Base-by-base conservation (phyloP, 2,113 vertebrate genomes). In the Argyrosomus japonicus region DNA sequence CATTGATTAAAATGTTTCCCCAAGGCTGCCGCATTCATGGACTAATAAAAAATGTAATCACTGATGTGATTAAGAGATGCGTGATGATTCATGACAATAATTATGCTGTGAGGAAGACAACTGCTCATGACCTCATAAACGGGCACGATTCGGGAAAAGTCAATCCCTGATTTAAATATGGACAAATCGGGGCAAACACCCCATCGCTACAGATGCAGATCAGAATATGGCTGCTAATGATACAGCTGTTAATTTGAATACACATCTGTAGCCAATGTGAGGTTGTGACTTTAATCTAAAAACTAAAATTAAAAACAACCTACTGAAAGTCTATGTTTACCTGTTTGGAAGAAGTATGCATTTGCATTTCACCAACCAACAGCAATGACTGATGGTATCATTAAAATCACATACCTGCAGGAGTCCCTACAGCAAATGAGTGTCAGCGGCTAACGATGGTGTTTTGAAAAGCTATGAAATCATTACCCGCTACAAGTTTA, bases 1-100 rank as follows among this genome's bases (percentile, higher is more conserved):
- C 91, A 94, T 88, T 92, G 93, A 94, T 95, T 93, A 90, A 92
- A 94, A 83, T 85, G 75, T 89, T 93, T 93, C 90, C 89, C 85
- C 65, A 60, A 91, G 92, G 87, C 79, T 75, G 89, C 40, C n/a
- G 81, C 78, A 77, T 82, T 90, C 84, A 84, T 51, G 48, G 84
- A 79, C 84, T 87, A 90, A 92, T 89, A 93, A 85, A 91, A 85
- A 87, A 88, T 77, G 45, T 87, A 91, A 94, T 89, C 83, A 51
- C 90, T 88, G 83, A 93, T 91, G 90, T 91, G 88, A 93, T 94
- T 90, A 93, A 88, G 81, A 89, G 88, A 89, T 88, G 72, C 67
- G 50, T 75, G 77, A 84, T 89, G 89, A 94, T 94, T 94, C 90
- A 91, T 92, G 88, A 92, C 93, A 90, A 92, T 91, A 91, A 91